Conservation (phyloP, 2,113 vertebrate genomes). For the Erythrocercus mccallii region DNA sequence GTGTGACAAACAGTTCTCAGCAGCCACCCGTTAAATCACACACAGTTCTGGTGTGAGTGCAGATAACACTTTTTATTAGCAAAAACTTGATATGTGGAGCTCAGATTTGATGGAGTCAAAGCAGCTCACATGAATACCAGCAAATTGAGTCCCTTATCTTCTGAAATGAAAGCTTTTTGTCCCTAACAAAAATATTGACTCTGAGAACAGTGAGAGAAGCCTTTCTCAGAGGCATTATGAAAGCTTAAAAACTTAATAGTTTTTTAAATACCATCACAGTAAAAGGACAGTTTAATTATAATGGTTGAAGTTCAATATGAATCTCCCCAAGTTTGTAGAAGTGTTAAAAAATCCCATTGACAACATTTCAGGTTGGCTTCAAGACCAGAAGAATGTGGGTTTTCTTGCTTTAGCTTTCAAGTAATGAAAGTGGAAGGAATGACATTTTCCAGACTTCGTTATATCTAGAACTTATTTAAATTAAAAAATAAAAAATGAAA, state of each 20-base stretch:
- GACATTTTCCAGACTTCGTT: neutral
- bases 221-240: neutral
- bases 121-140: neutral
- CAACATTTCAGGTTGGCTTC: neutral
- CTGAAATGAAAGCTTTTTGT: neutral
- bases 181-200: neutral
- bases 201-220: neutral
- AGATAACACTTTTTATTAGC: neutral
- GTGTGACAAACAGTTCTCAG: neutral
- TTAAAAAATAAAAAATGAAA: neutral
- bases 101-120: conserved; percentile 10
- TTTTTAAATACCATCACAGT: neutral
- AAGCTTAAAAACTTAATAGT: neutral
- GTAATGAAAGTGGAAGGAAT: neutral
- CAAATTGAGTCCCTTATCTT: neutral
- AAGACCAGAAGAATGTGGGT: neutral
- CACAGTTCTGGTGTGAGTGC: neutral
- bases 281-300: neutral
- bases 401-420: neutral
- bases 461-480: neutral
- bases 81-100: neutral
- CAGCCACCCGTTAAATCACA: neutral
- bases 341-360: neutral
- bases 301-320: neutral
- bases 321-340: neutral